Percentiles rank a stretch among this genome's conserved stretches.
phyloP scores from a whole-genome alignment of 2,113 vertebrate genomes.

The Siniperca knerii region DNA sequence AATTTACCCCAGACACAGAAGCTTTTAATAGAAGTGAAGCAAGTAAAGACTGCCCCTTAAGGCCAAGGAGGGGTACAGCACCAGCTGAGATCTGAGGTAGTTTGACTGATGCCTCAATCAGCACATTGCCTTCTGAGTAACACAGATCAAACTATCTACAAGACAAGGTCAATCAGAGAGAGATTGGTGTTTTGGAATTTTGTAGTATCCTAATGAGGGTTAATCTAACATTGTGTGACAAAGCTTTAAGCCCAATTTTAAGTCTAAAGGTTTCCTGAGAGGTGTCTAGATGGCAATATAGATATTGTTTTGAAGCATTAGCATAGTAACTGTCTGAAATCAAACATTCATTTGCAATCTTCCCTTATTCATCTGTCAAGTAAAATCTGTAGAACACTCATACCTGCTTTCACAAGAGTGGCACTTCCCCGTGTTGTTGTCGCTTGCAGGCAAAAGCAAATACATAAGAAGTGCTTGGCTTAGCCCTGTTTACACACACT shows the following conservation, averaged over 20 bases:
- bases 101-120: slow-evolving; percentile 38
- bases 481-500: slow-evolving; percentile 71
- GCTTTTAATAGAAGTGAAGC: slow-evolving; percentile 26
- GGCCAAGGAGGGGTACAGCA: slow-evolving; percentile 48
- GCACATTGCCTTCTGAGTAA: background rate
- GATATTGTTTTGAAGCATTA: slow-evolving; percentile 65
- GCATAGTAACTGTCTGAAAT: slow-evolving; percentile 70
- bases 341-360: slow-evolving; percentile 73
- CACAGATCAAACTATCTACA: slow-evolving; percentile 23
- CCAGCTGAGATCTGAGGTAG: background rate
- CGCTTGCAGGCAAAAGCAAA: slow-evolving; percentile 78
- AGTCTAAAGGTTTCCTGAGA: slow-evolving; percentile 33
- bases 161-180: slow-evolving; percentile 11
- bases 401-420: slow-evolving; percentile 74
- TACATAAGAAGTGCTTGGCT: slow-evolving; percentile 69
- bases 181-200: background rate
- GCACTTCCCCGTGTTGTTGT: slow-evolving; percentile 69
- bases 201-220: background rate
- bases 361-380: slow-evolving; percentile 76
- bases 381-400: slow-evolving; percentile 73
- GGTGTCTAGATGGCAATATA: slow-evolving; percentile 33
- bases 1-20: slow-evolving; percentile 37
- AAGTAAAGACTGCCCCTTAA: slow-evolving; percentile 67
- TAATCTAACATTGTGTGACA: slow-evolving; percentile 19
- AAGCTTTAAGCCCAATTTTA: slow-evolving; percentile 47